Conservation (phyloP, 2,797 vertebrate species). For the Petrocephalus sullivani region DNA sequence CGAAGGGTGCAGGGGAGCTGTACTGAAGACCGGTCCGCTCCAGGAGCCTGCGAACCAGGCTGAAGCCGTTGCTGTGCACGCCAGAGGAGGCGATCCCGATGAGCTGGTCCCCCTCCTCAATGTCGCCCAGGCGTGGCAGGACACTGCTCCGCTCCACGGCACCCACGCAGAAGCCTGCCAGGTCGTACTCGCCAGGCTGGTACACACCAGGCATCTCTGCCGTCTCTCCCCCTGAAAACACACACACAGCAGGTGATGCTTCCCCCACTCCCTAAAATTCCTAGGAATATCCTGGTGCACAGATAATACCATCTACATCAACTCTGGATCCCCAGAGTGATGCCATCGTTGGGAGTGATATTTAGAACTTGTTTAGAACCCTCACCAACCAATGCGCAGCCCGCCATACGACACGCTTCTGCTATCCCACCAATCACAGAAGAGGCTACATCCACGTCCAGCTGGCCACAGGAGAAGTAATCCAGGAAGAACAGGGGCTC, state of each 20-base stretch:
- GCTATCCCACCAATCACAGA: constrained; percentile 78
- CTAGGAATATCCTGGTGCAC: background rate
- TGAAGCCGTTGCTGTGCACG: constrained; percentile 94
- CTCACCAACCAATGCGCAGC: constrained; percentile 88
- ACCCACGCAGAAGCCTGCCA: constrained; percentile 88
- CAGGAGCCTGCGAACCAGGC: constrained; percentile 83
- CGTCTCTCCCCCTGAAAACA: constrained; percentile 80
- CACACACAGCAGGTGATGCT: background rate
- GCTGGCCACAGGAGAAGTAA: constrained; percentile 88
- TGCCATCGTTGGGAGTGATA: background rate
- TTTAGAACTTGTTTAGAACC: background rate
- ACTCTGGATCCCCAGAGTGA: background rate
- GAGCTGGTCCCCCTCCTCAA: constrained; percentile 72
- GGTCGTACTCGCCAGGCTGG: constrained; percentile 78
- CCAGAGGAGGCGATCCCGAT: constrained; percentile 87
- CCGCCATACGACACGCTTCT: constrained; percentile 73
- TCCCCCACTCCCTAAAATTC: background rate
- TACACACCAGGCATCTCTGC: constrained; percentile 96
- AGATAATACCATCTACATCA: background rate
- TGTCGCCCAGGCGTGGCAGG: constrained; percentile 73
- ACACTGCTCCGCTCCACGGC: constrained; percentile 76
- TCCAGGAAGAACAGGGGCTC: constrained; percentile 96
- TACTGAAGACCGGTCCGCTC: constrained; percentile 64
- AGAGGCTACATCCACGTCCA: constrained; percentile 71
- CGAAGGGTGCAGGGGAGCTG: constrained; percentile 65